phyloP scores from a whole-genome alignment of 2,113 vertebrate species.

The Pipa parva region DNA sequence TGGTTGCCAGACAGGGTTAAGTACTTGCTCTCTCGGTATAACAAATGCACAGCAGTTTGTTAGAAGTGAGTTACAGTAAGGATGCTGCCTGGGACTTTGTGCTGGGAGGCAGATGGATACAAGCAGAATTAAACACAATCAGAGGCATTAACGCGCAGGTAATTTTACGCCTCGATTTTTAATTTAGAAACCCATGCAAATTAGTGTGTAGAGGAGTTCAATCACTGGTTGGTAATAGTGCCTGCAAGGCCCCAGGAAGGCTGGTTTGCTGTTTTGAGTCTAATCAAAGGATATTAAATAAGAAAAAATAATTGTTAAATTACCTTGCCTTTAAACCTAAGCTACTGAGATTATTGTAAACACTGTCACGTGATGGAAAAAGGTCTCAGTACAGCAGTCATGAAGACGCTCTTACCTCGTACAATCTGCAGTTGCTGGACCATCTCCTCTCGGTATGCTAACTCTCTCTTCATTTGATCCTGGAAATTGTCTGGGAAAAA shows the following conservation, averaged over 20 bases:
- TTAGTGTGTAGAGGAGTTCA: slow-evolving; percentile 51
- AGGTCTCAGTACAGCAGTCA: slow-evolving; percentile 22
- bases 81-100: slow-evolving; percentile 28
- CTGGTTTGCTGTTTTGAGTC: slow-evolving; percentile 50
- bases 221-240: slow-evolving; percentile 52
- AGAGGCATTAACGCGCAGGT: slow-evolving; percentile 52
- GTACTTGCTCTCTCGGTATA: neutral
- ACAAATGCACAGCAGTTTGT: slow-evolving; percentile 29
- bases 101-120: slow-evolving; percentile 57
- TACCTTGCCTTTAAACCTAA: slow-evolving; percentile 56
- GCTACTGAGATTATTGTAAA: slow-evolving; percentile 48
- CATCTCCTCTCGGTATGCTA: slow-evolving; percentile 97
- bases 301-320: slow-evolving; percentile 48
- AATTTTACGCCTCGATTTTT: slow-evolving; percentile 60
- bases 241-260: slow-evolving; percentile 54
- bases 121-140: slow-evolving; percentile 47
- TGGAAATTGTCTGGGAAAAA: slow-evolving; percentile 91
- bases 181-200: slow-evolving; percentile 58
- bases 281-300: slow-evolving; percentile 58
- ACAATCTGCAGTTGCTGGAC: slow-evolving; percentile 98
- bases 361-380: neutral
- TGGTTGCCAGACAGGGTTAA: slow-evolving; percentile 32
- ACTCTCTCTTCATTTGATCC: slow-evolving; percentile 98
- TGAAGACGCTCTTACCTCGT: slow-evolving; percentile 72
- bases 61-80: slow-evolving; percentile 42